Evolutionary conservation across 2,797 vertebrate species (phyloP), one percentile per base, ranked within the genome.

Genomic region (Lacerta agilis): DNA sequence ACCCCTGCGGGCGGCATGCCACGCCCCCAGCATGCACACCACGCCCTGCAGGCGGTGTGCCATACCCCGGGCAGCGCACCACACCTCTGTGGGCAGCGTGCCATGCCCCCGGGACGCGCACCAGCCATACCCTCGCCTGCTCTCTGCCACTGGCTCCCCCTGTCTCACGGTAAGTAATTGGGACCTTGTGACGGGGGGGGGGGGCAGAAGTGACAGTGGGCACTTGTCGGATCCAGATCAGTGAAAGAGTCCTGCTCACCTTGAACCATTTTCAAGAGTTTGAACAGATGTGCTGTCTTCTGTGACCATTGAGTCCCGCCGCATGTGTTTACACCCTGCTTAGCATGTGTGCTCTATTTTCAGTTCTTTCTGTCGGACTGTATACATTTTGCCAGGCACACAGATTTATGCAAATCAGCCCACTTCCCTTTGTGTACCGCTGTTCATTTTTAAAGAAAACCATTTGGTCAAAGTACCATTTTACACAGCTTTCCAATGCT

Each of bases 401-500:
- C 25, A 58, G 86, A 82, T 79, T 79, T 18, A 33, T 69, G 83
- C 90, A 76, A 88, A 83, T 86, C 89, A 45, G 61, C 36, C 0
- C 0, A 58, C 86, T 83, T 87, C 0, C 58, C 89, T 66, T 85
- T 90, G 80, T 73, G 23, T n/a, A 41, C 25, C 0, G 49, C 89
- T 89, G 89, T 79, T 90, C 81, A 27, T 33, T 89, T 92, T 90
- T 90, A 90, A 92, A 94, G 92, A 84, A 82, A 83, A 0, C 86
- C 87, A 85, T 90, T 76, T 92, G 13, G 6, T 91, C 94, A 61
- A 92, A 84, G 87, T 61, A 25, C 85, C 85, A 85, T 84, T 75
- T 80, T 90, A 83, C 41, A 86, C 82, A 79, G 77, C 71, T 87
- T 90, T 25, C 1, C 86, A 76, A 1, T 85, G 86, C 92, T 94